Evolutionary conservation across 2,113 vertebrate species (phyloP).

Genomic region (Syrrhaptes paradoxus): DNA sequence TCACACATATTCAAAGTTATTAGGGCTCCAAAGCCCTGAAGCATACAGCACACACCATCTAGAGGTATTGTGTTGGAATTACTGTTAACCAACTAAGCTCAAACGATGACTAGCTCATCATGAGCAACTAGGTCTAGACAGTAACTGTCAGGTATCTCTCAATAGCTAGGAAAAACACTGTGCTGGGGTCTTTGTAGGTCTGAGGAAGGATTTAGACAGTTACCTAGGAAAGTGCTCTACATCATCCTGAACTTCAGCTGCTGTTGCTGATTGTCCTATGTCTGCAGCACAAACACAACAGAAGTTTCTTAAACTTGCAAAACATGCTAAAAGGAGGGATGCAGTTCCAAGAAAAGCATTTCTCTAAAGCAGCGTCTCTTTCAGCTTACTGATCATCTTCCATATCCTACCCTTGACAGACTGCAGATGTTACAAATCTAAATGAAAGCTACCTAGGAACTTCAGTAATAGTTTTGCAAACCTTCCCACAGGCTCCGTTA

Average conservation of each 20-base stretch:
- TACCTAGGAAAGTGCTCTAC: rapidly evolving
- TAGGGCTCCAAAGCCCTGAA: neutral
- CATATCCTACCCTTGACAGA: neutral
- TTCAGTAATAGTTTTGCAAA: neutral
- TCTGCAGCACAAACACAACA: neutral
- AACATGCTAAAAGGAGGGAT: neutral
- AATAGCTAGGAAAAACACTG: neutral
- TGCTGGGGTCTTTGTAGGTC: neutral
- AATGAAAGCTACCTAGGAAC: neutral
- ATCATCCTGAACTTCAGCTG: neutral
- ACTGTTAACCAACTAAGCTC: neutral
- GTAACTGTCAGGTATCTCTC: neutral
- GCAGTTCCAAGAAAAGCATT: neutral
- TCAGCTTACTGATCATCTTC: neutral
- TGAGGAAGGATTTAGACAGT: neutral
- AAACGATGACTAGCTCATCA: neutral
- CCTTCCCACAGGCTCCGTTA: neutral
- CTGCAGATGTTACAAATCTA: neutral
- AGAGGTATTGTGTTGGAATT: neutral
- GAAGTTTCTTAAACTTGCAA: neutral
- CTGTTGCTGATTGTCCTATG: neutral
- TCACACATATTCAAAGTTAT: neutral
- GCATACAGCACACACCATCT: neutral
- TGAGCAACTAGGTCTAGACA: neutral
- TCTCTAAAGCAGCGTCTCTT: neutral